phyloP scores from a whole-genome alignment of 2,797 vertebrate species.

The Clarias pachynema region DNA sequence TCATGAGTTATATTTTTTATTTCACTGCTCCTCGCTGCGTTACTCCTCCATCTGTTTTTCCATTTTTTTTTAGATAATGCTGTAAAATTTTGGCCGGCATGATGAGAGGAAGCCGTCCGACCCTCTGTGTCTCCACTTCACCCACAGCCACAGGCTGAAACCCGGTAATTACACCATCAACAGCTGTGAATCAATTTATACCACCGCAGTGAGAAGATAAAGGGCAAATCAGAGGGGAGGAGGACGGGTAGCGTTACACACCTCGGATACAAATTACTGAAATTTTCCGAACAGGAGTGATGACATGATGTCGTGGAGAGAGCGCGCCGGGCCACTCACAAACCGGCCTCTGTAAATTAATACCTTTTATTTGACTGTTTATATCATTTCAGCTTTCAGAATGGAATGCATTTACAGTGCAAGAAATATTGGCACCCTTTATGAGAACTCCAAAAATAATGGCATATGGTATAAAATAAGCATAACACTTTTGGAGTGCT shows the following conservation, averaged over 20 bases:
- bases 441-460: background rate
- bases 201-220: slow-evolving; percentile 14
- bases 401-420: background rate
- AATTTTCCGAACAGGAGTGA: background rate
- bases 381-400: background rate
- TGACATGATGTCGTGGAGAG: background rate
- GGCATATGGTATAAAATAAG: background rate
- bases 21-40: background rate
- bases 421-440: slow-evolving; percentile 4
- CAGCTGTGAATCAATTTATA: slow-evolving; percentile 21
- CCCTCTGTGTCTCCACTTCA: slow-evolving; percentile 16
- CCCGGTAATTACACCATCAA: slow-evolving; percentile 30
- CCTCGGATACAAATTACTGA: background rate
- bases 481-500: background rate
- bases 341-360: background rate
- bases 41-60: slow-evolving; percentile 21
- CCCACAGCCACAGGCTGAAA: slow-evolving; percentile 24
- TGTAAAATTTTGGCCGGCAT: background rate
- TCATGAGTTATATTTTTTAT: background rate
- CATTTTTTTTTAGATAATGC: slow-evolving; percentile 20
- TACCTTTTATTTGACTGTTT: background rate
- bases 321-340: background rate
- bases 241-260: background rate
- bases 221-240: slow-evolving; percentile 9
- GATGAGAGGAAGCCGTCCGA: slow-evolving; percentile 20